Conservation (phyloP, 2,888 invertebrate genomes). For the Patella caerulea region DNA sequence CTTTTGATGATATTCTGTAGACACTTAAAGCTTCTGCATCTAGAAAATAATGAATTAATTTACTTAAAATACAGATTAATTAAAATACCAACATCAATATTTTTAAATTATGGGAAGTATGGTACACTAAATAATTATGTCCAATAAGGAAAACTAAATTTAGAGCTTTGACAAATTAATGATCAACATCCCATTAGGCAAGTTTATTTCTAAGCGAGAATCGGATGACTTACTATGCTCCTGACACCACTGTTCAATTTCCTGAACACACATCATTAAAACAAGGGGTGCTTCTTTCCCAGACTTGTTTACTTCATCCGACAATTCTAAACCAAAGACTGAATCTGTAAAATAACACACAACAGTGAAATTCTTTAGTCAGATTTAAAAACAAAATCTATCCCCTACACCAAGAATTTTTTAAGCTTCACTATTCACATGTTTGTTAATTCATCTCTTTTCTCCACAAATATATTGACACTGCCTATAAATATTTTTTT, state of each 20-base stretch:
- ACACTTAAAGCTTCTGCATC: constrained; percentile 78
- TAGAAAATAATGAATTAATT: constrained; percentile 37
- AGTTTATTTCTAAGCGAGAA: constrained; percentile 4
- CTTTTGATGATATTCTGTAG: constrained; percentile 78
- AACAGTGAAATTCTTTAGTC: constrained; percentile 4
- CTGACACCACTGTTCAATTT: constrained; percentile 75
- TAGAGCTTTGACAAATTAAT: neutral
- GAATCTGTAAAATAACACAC: constrained; percentile 50
- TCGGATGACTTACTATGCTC: constrained; percentile 53
- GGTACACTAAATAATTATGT: neutral
- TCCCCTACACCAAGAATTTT: neutral
- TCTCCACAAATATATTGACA: no score
- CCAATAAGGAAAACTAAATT: neutral
- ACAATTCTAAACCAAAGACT: constrained; percentile 79
- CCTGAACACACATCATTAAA: constrained; percentile 77
- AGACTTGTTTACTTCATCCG: constrained; percentile 77
- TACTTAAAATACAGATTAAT: no score
- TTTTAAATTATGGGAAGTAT: no score
- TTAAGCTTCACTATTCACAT: no score
- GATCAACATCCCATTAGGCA: neutral
- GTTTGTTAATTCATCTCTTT: no score
- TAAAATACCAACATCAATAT: no score
- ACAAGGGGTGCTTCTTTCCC: constrained; percentile 77
- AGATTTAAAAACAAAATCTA: neutral
- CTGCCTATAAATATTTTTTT: no score